phyloP scores from a whole-genome alignment of 2,888 invertebrate genomes.

The Agrochola circellaris region DNA sequence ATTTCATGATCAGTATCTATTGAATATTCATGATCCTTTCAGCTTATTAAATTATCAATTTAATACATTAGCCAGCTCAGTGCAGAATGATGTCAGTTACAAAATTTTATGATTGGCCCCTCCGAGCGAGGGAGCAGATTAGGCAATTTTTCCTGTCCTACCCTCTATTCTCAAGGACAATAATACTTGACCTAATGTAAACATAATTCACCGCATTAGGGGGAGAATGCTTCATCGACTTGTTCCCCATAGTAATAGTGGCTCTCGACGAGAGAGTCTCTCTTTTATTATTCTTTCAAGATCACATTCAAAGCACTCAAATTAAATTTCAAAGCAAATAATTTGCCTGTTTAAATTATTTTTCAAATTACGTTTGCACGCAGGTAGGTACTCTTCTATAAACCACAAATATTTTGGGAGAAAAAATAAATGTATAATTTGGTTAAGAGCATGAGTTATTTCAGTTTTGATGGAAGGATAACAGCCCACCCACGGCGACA shows the following conservation, averaged over 20 bases:
- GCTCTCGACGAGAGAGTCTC: constrained; percentile 29
- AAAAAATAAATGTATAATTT: constrained; percentile 56
- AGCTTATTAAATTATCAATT: constrained; percentile 25
- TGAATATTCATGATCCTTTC: constrained; percentile 21
- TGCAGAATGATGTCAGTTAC: constrained; percentile 32
- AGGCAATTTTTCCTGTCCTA: constrained; percentile 57
- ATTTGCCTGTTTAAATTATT: constrained; percentile 52
- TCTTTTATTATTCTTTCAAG: constrained; percentile 41
- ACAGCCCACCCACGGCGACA: constrained; percentile 41
- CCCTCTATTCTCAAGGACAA: constrained; percentile 65
- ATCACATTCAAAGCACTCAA: constrained; percentile 32
- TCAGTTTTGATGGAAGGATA: constrained; percentile 70
- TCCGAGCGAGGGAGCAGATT: constrained; percentile 48
- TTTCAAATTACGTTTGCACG: constrained; percentile 45
- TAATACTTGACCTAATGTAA: constrained; percentile 72
- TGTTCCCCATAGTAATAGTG: constrained; percentile 51
- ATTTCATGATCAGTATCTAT: constrained; percentile 26
- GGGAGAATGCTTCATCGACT: constrained; percentile 62
- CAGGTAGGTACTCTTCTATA: constrained; percentile 31
- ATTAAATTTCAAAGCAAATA: constrained; percentile 39
- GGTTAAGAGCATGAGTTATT: constrained; percentile 61
- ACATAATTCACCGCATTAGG: constrained; percentile 65
- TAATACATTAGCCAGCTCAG: constrained; percentile 20
- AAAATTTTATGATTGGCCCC: constrained; percentile 49
- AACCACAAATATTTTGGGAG: constrained; percentile 48